phyloP scores from a whole-genome alignment of 2,888 invertebrate genomes.

The Dolichopus griseipennis region DNA sequence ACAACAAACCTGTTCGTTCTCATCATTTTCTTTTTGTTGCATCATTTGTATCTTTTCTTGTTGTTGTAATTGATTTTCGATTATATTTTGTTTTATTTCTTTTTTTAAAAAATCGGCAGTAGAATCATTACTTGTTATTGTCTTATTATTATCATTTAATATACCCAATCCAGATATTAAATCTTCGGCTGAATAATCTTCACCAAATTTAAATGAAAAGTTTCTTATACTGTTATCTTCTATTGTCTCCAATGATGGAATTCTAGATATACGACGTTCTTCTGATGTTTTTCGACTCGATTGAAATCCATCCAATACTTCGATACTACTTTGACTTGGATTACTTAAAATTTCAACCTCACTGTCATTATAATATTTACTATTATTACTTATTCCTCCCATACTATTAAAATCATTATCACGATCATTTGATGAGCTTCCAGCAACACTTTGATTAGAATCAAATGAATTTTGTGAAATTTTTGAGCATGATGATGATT shows the following conservation, averaged over 20 bases:
- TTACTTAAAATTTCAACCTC: constrained; percentile 63
- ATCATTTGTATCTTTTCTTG: too few species aligned
- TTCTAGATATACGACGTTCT: constrained; percentile 43
- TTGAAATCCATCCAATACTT: constrained; percentile 46
- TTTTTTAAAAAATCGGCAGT: not conserved
- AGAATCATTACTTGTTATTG: constrained; percentile 10
- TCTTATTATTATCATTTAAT: constrained; percentile 13
- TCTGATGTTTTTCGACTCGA: constrained; percentile 43
- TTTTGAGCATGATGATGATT: constrained; percentile 42
- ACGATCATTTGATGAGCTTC: constrained; percentile 39
- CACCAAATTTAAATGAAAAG: not conserved
- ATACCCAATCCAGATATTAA: constrained; percentile 13
- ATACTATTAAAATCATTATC: constrained; percentile 30
- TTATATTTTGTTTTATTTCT: not conserved
- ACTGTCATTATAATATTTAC: constrained; percentile 48
- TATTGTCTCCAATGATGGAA: constrained; percentile 45
- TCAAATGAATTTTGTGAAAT: constrained; percentile 41
- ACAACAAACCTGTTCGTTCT: not conserved
- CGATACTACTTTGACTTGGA: constrained; percentile 62
- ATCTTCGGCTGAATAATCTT: constrained; percentile 10
- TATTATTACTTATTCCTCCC: constrained; percentile 32
- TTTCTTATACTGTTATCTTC: constrained; percentile 34
- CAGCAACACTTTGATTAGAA: constrained; percentile 42
- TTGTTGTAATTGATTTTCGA: too few species aligned
- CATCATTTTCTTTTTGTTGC: not conserved